Conservation (phyloP, 2,113 vertebrate species). For the Oncorhynchus kisutch region DNA sequence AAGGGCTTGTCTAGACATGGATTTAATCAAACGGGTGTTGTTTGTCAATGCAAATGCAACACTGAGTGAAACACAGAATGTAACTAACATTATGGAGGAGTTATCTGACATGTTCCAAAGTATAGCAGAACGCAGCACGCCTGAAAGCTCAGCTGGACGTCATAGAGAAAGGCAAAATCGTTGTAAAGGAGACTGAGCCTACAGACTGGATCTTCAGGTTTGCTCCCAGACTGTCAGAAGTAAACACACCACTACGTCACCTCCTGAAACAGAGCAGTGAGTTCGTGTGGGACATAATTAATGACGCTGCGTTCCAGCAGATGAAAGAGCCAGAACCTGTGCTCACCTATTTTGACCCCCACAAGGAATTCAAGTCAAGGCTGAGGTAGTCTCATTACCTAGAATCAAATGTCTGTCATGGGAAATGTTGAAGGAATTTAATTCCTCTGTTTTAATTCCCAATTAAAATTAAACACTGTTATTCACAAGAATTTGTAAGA, state of each 20-base stretch:
- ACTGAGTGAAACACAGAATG: background rate
- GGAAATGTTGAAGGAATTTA: too few species aligned
- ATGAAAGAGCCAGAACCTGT: too few species aligned
- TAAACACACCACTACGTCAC: background rate
- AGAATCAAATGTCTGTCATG: too few species aligned
- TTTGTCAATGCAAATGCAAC: background rate
- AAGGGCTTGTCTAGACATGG: constrained; percentile 9
- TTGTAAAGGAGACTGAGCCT: background rate
- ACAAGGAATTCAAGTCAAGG: too few species aligned
- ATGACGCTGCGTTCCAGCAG: too few species aligned
- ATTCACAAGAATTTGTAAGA: too few species aligned
- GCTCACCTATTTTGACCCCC: too few species aligned
- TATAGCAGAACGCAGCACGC: background rate
- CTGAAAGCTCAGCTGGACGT: too few species aligned
- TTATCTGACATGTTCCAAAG: constrained; percentile 18
- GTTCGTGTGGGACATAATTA: background rate
- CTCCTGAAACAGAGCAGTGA: background rate
- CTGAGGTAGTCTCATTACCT: too few species aligned
- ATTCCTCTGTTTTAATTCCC: too few species aligned
- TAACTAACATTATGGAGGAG: background rate
- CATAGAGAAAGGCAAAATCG: too few species aligned
- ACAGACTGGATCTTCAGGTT: background rate
- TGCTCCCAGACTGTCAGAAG: background rate
- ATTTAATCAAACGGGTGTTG: constrained; percentile 20
- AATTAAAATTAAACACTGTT: too few species aligned